These are phyloP conservation scores for Pogonocichla stellata DNA, from an alignment of 2,113 vertebrate species.

Conservation along the genomic window DNA sequence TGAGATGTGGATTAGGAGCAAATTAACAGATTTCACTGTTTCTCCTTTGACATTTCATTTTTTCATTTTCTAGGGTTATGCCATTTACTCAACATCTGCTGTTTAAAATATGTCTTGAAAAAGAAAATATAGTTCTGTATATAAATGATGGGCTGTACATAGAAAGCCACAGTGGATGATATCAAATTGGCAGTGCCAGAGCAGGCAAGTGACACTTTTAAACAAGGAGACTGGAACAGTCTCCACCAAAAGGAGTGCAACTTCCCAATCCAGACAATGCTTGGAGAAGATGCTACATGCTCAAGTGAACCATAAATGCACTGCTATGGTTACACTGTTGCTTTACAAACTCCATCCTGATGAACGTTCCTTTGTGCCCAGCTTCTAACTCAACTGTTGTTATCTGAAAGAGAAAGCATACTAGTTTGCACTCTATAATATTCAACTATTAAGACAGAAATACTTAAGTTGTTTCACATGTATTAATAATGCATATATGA, in stretches of 20 bases:
- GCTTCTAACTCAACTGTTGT: constrained; percentile 18
- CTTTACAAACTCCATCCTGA: not conserved
- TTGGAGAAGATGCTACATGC: not conserved
- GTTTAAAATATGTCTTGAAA: not conserved
- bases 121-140: not conserved
- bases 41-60: not conserved
- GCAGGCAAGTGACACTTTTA: not conserved
- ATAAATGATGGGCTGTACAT: not conserved
- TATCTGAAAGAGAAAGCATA: constrained; percentile 17
- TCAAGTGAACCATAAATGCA: not conserved
- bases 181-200: not conserved
- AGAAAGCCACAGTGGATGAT: not conserved
- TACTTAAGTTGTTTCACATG: not conserved
- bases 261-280: not conserved
- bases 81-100: not conserved
- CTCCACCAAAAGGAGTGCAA: not conserved
- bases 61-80: not conserved
- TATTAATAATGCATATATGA: not conserved
- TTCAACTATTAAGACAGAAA: not conserved
- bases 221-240: not conserved
- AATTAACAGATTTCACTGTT: not conserved
- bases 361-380: not conserved
- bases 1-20: not conserved
- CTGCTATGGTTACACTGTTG: not conserved
- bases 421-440: not conserved